Conservation (phyloP, 1,140 invertebrate species). For the Zophobas morio region DNA sequence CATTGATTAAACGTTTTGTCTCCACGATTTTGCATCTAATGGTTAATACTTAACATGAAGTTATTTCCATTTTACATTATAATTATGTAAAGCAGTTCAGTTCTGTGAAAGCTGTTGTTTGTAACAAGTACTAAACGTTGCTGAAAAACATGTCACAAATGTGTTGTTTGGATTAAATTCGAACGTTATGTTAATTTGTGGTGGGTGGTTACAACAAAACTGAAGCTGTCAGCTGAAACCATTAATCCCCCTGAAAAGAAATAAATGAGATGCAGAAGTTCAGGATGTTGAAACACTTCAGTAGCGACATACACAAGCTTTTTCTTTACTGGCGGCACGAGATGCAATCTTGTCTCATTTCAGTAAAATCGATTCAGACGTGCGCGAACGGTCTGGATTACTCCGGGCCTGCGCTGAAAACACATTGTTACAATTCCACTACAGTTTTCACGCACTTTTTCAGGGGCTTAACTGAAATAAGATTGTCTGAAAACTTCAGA, state of each 20-base stretch:
- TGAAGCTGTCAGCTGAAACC: too few relatives aligned
- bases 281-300: constrained; percentile 7
- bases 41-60: too few relatives aligned
- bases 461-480: background rate
- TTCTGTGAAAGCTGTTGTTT: too few relatives aligned
- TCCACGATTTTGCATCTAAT: too few relatives aligned
- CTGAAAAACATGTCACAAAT: too few relatives aligned
- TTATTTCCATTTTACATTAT: too few relatives aligned
- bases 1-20: too few relatives aligned
- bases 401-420: constrained; percentile 42
- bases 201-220: too few relatives aligned
- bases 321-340: constrained; percentile 14
- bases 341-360: constrained; percentile 27
- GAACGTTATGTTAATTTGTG: too few relatives aligned
- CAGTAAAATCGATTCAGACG: constrained; percentile 45
- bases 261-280: constrained; percentile 1
- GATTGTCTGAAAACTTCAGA: background rate
- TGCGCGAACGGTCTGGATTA: constrained; percentile 29
- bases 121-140: too few relatives aligned
- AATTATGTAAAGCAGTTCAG: too few relatives aligned
- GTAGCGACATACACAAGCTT: background rate
- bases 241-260: background rate
- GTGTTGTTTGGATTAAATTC: too few relatives aligned
- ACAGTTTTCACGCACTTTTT: constrained; percentile 29
- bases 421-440: constrained; percentile 25